Conservation (phyloP, 1,140 invertebrate species). For the Leptoteleia sp. region DNA sequence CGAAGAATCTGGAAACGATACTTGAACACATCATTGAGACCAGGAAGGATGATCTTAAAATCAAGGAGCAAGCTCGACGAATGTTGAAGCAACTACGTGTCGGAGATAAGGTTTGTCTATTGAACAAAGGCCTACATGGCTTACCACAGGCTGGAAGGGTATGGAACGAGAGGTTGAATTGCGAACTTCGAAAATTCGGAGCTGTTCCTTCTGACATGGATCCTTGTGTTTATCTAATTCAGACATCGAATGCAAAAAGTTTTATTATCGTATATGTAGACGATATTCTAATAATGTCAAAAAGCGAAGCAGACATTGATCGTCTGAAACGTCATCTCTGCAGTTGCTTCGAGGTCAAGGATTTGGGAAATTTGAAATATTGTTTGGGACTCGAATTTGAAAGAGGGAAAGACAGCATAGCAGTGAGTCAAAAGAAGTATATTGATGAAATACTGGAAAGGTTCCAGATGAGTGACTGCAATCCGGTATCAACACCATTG, state of each 20-base stretch:
- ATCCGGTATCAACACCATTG: slow-evolving; percentile 59
- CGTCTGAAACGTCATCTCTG: not conserved
- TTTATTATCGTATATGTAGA: slow-evolving; percentile 1
- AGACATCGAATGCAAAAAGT: not conserved
- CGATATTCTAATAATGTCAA: not conserved
- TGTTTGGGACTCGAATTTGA: not conserved
- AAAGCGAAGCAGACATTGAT: not conserved
- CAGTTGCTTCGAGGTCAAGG: not conserved
- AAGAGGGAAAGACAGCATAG: not conserved
- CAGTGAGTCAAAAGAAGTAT: slow-evolving; percentile 19
- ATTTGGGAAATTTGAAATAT: not conserved
- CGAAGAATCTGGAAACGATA: not conserved
- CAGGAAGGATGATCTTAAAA: not conserved
- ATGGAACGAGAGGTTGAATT: not conserved
- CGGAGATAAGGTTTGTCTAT: not conserved
- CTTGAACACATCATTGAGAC: not conserved
- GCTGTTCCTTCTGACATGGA: not conserved
- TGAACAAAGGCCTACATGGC: not conserved
- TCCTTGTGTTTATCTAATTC: not conserved
- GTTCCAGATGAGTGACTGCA: slow-evolving; percentile 66
- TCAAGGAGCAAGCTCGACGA: not conserved
- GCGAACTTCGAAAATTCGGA: not conserved
- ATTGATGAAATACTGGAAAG: slow-evolving; percentile 25
- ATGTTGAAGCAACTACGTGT: not conserved
- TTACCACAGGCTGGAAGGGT: not conserved